A percentile compares a stretch with the other conserved stretches of the same genome.
phyloP scores from a whole-genome alignment of 1,140 invertebrate genomes.

The Solenopsis invicta region DNA sequence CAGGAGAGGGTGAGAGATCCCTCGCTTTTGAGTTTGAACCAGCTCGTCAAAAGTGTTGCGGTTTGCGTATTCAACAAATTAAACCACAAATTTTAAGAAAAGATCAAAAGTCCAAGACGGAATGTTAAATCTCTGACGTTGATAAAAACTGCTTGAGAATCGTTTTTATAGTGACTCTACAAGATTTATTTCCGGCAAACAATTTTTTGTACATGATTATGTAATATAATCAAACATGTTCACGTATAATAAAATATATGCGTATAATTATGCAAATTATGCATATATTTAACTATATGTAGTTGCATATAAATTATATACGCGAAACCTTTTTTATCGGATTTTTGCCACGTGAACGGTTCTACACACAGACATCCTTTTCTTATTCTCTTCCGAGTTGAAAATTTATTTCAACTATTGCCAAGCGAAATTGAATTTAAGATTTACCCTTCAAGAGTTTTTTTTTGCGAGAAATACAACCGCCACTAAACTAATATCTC shows the following conservation, averaged over 20 bases:
- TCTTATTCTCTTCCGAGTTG: background rate
- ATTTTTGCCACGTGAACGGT: too few relatives aligned
- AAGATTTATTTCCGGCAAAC: background rate
- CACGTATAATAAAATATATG: too few relatives aligned
- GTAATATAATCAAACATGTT: too few relatives aligned
- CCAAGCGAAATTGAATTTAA: background rate
- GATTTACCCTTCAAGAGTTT: background rate
- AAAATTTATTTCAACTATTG: background rate
- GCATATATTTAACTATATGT: too few relatives aligned
- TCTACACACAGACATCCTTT: background rate
- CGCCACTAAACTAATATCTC: background rate
- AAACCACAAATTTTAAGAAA: background rate
- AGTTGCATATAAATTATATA: too few relatives aligned
- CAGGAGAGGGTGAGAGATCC: conserved; percentile 7
- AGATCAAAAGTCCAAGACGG: background rate
- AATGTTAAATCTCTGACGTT: background rate
- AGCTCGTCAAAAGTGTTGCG: conserved; percentile 22
- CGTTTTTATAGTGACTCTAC: background rate
- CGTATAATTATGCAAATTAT: too few relatives aligned
- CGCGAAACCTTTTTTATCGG: too few relatives aligned
- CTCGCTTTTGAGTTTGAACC: conserved; percentile 17
- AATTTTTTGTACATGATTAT: too few relatives aligned
- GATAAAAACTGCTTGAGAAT: background rate
- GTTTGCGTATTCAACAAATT: conserved; percentile 2
- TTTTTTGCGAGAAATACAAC: background rate